Conservation (phyloP, 2,888 invertebrate genomes). For the Galerucella calmariensis region DNA sequence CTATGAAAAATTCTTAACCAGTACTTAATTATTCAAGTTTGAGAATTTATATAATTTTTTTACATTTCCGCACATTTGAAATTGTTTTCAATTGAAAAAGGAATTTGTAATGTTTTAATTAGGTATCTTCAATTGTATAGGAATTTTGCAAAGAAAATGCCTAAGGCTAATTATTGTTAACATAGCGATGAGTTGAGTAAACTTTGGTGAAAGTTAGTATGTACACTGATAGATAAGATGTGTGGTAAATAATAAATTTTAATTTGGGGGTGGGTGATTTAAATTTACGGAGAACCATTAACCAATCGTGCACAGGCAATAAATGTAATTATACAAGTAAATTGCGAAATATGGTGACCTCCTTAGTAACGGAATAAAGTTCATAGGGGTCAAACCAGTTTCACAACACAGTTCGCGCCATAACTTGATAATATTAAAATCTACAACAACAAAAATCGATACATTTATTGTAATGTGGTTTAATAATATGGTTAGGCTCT, state of each 20-base stretch:
- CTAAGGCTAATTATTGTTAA: not conserved
- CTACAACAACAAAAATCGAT: not conserved
- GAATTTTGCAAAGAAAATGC: not conserved
- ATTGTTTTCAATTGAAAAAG: not conserved
- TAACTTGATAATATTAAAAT: conserved; percentile 23
- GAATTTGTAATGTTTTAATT: not conserved
- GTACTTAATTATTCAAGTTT: no score
- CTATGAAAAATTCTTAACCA: no score
- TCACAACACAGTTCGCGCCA: conserved; percentile 23
- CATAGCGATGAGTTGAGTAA: not conserved
- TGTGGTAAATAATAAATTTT: not conserved
- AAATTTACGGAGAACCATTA: not conserved
- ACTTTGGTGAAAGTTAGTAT: not conserved
- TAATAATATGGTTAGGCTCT: conserved; percentile 42
- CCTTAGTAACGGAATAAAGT: conserved; percentile 8
- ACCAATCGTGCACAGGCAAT: not conserved
- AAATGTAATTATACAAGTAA: conserved; percentile 7
- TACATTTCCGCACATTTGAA: no score
- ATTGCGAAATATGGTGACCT: conserved; percentile 13
- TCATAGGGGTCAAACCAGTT: conserved; percentile 7
- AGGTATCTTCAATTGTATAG: not conserved
- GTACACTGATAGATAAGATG: not conserved
- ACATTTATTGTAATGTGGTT: conserved; percentile 41
- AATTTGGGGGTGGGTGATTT: not conserved
- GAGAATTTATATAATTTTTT: no score